Conservation (phyloP, 2,113 vertebrate species). For the Nerophis lumbriciformis region DNA sequence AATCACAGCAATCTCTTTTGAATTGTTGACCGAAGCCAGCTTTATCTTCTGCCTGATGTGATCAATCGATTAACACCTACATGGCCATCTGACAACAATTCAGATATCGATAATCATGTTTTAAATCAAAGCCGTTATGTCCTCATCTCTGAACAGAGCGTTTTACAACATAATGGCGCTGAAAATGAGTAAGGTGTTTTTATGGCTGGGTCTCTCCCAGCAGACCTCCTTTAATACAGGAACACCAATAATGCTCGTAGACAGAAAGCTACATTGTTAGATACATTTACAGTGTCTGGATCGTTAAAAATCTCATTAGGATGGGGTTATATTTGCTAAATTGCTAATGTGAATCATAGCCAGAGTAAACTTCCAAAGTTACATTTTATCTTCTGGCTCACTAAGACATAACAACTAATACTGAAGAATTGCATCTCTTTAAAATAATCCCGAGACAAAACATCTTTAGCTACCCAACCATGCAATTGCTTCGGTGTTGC, state of each 20-base stretch:
- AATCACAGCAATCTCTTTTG: no score
- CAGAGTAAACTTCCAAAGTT: neutral
- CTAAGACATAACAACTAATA: neutral
- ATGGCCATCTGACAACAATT: neutral
- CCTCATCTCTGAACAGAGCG: slow-evolving; percentile 7
- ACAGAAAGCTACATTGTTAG: neutral
- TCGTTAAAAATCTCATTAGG: neutral
- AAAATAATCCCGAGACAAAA: slow-evolving; percentile 11
- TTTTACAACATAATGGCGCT: slow-evolving; percentile 11
- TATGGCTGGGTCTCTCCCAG: neutral
- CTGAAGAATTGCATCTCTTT: neutral
- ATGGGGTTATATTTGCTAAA: neutral
- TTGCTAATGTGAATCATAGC: neutral
- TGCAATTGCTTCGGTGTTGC: slow-evolving; percentile 22
- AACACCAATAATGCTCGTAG: neutral
- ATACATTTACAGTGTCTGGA: slow-evolving; percentile 1
- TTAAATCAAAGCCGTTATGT: slow-evolving; percentile 18
- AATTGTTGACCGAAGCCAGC: no score
- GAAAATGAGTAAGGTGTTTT: slow-evolving; percentile 9
- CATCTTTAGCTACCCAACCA: slow-evolving; percentile 13
- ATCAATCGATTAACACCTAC: no score
- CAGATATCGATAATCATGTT: slow-evolving; percentile 7
- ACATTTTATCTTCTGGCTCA: neutral
- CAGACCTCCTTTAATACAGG: slow-evolving; percentile 4
- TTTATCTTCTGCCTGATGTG: no score